Conservation (phyloP, 2,113 vertebrate genomes). For the Lamprologus tigripictilis region DNA sequence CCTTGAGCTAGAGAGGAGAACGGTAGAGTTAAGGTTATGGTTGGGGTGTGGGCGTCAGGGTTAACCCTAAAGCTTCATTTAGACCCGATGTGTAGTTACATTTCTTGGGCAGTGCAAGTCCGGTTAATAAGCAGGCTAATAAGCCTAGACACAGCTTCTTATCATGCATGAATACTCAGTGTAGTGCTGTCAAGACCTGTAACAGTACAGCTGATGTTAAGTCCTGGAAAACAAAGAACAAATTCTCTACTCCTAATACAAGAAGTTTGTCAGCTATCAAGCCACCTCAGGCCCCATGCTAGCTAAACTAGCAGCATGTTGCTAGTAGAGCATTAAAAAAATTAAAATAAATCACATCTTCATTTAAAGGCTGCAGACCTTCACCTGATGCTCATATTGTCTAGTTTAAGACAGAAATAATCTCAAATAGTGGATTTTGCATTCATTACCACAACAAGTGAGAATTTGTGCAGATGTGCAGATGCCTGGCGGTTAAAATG, state of each 20-base stretch:
- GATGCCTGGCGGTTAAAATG: not conserved
- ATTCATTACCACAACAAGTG: accelerated
- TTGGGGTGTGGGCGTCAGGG: not conserved
- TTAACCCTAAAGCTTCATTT: not conserved
- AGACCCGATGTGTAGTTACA: not conserved
- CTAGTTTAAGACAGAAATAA: not conserved
- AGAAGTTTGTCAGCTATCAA: accelerated
- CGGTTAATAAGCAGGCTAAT: not conserved
- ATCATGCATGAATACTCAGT: not conserved
- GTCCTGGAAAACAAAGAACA: not conserved
- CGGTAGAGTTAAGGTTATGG: accelerated
- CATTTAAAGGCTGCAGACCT: not conserved
- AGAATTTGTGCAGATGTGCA: not conserved
- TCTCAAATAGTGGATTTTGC: not conserved
- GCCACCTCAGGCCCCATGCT: accelerated
- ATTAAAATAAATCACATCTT: not conserved
- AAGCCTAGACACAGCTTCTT: not conserved
- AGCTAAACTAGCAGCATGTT: not conserved
- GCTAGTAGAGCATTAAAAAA: not conserved
- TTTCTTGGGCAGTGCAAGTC: not conserved
- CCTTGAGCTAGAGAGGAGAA: not conserved
- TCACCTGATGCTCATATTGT: not conserved
- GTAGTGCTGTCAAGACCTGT: not conserved
- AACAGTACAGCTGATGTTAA: accelerated
- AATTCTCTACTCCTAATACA: not conserved